Conservation (phyloP, 2,888 invertebrate genomes). For the Noctua pronuba region DNA sequence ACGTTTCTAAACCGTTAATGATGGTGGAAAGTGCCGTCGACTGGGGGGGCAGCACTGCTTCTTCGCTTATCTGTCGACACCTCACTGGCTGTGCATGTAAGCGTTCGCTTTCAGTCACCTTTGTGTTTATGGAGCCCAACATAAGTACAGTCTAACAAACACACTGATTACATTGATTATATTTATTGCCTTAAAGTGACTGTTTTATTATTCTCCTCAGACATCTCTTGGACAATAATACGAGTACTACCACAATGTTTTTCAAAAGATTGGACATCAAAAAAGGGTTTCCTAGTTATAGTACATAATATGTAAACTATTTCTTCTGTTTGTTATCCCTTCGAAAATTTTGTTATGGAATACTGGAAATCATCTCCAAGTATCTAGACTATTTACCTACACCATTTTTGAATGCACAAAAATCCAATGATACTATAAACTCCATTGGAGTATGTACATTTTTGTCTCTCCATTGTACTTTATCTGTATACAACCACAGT, state of each 20-base stretch:
- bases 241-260: background rate
- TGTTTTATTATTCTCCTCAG: slow-evolving; percentile 14
- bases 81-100: slow-evolving; percentile 81
- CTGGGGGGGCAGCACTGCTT: slow-evolving; percentile 71
- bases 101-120: slow-evolving; percentile 63
- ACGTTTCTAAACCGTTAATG: slow-evolving; percentile 6
- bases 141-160: slow-evolving; percentile 29
- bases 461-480: background rate
- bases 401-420: background rate
- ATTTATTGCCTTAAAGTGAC: background rate
- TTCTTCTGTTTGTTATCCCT: slow-evolving; percentile 12
- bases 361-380: background rate
- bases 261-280: background rate
- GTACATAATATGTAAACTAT: background rate
- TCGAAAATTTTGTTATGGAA: background rate
- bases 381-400: slow-evolving; percentile 21
- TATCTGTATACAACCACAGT: background rate
- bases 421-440: background rate
- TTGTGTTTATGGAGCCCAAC: slow-evolving; percentile 33
- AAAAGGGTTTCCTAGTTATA: background rate
- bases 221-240: background rate
- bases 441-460: background rate
- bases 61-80: slow-evolving; percentile 78
- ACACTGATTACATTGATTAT: too few species aligned
- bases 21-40: slow-evolving; percentile 14